Percentiles rank a stretch among this genome's conserved stretches.
These are phyloP conservation scores for Troides oblongomaculatus DNA, from an alignment of 2,888 invertebrate species.

Conservation along the genomic window DNA sequence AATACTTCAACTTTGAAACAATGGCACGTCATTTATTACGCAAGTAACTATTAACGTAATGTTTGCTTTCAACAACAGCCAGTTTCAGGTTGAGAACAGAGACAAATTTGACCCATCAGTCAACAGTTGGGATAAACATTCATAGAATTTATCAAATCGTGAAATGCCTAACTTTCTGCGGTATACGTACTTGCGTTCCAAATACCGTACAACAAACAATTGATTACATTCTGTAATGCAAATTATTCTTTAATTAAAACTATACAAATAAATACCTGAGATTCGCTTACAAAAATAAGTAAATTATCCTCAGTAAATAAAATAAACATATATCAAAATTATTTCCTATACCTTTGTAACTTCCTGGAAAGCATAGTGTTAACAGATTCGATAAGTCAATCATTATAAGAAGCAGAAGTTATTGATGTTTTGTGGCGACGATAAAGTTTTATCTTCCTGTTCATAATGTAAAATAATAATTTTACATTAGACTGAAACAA, in stretches of 20 bases:
- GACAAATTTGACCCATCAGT: constrained; percentile 26
- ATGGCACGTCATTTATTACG: constrained; percentile 21
- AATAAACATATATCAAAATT: neutral
- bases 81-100: constrained; percentile 28
- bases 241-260: neutral
- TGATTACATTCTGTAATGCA: neutral
- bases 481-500: too few species aligned
- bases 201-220: neutral
- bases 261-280: neutral
- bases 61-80: constrained; percentile 29
- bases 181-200: neutral
- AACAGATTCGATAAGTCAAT: neutral
- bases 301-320: neutral
- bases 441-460: neutral
- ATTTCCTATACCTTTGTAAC: neutral
- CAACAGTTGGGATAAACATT: constrained; percentile 26
- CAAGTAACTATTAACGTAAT: constrained; percentile 27
- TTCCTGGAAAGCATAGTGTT: neutral
- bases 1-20: constrained; percentile 19
- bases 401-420: neutral
- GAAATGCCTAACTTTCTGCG: constrained; percentile 37
- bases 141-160: constrained; percentile 42
- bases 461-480: neutral
- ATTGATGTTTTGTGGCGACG: neutral
- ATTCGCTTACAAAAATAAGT: neutral